Percentiles rank a stretch among this genome's conserved stretches.
These are phyloP conservation scores for Brachyptera risi DNA, from an alignment of 2,888 invertebrate species.

Conservation along the genomic window DNA sequence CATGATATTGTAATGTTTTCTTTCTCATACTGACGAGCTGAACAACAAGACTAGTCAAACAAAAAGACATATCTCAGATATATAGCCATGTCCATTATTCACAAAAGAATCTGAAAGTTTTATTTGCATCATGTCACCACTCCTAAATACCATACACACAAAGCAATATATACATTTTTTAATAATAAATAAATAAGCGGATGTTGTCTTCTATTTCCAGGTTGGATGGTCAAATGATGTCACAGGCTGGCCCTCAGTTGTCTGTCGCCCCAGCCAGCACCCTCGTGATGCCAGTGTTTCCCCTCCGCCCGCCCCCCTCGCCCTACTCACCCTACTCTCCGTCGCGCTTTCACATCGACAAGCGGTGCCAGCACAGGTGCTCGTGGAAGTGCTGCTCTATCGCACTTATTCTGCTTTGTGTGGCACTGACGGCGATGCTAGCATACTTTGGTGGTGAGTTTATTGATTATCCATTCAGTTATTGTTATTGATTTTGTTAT, in stretches of 20 bases:
- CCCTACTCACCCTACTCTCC: conserved; percentile 82
- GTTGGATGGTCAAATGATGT: conserved; percentile 54
- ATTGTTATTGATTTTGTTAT: background rate
- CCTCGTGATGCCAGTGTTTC: conserved; percentile 85
- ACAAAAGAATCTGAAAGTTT: no score
- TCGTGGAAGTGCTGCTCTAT: conserved; percentile 97
- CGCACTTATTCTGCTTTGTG: conserved; percentile 84
- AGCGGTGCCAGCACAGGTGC: conserved; percentile 88
- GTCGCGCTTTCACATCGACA: conserved; percentile 91
- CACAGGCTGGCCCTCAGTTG: conserved; percentile 42
- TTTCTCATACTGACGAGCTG: no score
- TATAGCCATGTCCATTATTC: no score
- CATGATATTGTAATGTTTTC: no score
- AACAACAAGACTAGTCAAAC: no score
- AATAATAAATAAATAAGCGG: no score
- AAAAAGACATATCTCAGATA: no score
- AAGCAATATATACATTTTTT: no score
- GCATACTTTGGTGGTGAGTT: conserved; percentile 91
- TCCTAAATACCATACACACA: no score
- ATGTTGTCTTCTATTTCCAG: no score
- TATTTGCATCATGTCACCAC: no score
- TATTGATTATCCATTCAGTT: background rate
- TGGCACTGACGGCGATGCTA: conserved; percentile 87
- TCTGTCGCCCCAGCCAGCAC: conserved; percentile 53
- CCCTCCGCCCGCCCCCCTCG: conserved; percentile 57